phyloP scores from a whole-genome alignment of 1,140 invertebrate genomes.

The Lordiphosa clarofinis region DNA sequence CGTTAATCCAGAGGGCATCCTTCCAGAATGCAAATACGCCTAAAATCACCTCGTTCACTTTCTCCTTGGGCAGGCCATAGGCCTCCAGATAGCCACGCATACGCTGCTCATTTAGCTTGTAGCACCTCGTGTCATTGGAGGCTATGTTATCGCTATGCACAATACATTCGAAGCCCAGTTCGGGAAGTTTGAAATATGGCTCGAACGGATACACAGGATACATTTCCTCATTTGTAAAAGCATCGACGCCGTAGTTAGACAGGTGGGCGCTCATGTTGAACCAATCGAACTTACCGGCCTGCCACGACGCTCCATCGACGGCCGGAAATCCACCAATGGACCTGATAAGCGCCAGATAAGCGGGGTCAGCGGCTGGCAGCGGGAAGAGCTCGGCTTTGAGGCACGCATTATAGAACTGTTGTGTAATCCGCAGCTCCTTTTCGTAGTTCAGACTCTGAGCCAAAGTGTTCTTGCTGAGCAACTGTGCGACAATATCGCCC shows the following conservation, averaged over 20 bases:
- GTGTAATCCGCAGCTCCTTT: conserved; percentile 45
- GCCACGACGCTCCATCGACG: conserved; percentile 53
- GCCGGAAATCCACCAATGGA: conserved; percentile 70
- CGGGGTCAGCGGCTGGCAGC: conserved; percentile 48
- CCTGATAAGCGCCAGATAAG: conserved; percentile 66
- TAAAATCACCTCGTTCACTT: conserved; percentile 29
- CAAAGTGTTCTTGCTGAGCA: conserved; percentile 28
- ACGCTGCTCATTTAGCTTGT: conserved; percentile 47
- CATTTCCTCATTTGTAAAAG: conserved; percentile 51
- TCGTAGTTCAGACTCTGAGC: conserved; percentile 45
- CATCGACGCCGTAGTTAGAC: conserved; percentile 48
- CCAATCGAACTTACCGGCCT: conserved; percentile 58
- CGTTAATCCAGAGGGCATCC: conserved; percentile 35
- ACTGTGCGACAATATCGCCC: conserved; percentile 31
- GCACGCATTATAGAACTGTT: conserved; percentile 65
- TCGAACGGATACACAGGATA: conserved; percentile 49
- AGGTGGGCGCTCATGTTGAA: conserved; percentile 73
- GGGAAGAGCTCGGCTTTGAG: conserved; percentile 49
- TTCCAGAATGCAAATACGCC: conserved; percentile 62
- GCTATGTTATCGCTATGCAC: conserved; percentile 63
- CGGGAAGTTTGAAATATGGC: conserved; percentile 61
- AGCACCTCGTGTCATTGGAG: conserved; percentile 46
- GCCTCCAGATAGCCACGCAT: conserved; percentile 52
- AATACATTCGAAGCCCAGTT: conserved; percentile 62
- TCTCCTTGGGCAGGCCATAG: conserved; percentile 42